A percentile compares a stretch with the other conserved stretches of the same genome.
phyloP scores from a whole-genome alignment of 2,888 invertebrate species.

The Sympetrum striolatum region DNA sequence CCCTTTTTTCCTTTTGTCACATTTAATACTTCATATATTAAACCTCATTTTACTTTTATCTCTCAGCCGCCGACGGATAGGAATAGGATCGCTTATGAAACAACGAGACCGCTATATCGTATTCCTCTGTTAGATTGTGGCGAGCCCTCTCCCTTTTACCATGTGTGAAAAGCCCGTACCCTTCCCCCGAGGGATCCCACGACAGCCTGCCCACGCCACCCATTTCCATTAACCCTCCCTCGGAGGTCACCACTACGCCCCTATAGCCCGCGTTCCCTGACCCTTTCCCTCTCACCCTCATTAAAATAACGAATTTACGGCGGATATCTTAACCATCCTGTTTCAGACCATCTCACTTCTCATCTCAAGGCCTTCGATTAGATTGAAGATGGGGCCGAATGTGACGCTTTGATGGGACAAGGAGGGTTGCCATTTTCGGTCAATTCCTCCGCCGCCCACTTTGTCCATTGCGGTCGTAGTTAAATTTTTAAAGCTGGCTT shows the following conservation, averaged over 20 bases:
- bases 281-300: neutral
- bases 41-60: neutral
- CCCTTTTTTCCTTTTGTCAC: too few relatives aligned
- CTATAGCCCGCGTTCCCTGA: neutral
- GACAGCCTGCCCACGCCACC: neutral
- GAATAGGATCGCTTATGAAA: neutral
- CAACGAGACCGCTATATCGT: neutral
- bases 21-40: too few relatives aligned
- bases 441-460: neutral
- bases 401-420: neutral
- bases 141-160: neutral
- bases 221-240: neutral
- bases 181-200: neutral
- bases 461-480: neutral
- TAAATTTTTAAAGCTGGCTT: neutral
- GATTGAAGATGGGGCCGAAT: neutral
- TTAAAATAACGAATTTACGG: neutral
- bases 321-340: neutral
- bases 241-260: neutral
- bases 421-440: neutral
- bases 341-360: neutral
- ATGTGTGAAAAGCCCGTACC: neutral
- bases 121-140: neutral
- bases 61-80: neutral
- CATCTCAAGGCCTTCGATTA: neutral